A percentile compares a stretch with the other conserved stretches of the same genome.
phyloP scores from a whole-genome alignment of 2,888 invertebrate genomes.

The Aphodius granarius region DNA sequence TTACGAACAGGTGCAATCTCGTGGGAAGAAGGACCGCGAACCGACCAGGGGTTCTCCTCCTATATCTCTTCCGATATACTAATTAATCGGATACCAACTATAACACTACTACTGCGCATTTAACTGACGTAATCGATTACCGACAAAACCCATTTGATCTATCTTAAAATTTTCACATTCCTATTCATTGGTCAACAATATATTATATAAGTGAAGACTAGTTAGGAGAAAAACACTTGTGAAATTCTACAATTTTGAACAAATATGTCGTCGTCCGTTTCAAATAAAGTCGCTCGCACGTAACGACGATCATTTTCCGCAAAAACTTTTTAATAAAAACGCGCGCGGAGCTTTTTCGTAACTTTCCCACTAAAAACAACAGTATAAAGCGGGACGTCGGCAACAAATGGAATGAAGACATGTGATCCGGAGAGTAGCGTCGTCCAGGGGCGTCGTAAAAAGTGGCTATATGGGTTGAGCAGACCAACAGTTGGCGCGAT shows the following conservation, averaged over 20 bases:
- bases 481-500: neutral
- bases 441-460: neutral
- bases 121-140: neutral
- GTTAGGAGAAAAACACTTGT: too few relatives aligned
- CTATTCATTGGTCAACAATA: too few relatives aligned
- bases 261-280: neutral
- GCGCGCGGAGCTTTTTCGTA: neutral
- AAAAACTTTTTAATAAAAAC: neutral
- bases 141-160: neutral
- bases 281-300: neutral
- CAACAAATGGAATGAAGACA: neutral
- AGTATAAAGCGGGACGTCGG: neutral
- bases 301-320: neutral
- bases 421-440: neutral
- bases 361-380: neutral
- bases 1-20: constrained; percentile 33
- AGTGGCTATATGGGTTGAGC: neutral
- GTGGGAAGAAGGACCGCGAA: constrained; percentile 27
- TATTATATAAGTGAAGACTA: too few relatives aligned
- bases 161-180: too few relatives aligned
- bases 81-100: constrained; percentile 24
- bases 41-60: neutral
- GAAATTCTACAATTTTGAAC: too few relatives aligned
- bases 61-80: constrained; percentile 15
- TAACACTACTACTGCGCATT: constrained; percentile 17